Percentiles rank a stretch among this genome's conserved stretches.
phyloP scores from a whole-genome alignment of 2,113 vertebrate genomes.

The Corythaeola cristata region DNA sequence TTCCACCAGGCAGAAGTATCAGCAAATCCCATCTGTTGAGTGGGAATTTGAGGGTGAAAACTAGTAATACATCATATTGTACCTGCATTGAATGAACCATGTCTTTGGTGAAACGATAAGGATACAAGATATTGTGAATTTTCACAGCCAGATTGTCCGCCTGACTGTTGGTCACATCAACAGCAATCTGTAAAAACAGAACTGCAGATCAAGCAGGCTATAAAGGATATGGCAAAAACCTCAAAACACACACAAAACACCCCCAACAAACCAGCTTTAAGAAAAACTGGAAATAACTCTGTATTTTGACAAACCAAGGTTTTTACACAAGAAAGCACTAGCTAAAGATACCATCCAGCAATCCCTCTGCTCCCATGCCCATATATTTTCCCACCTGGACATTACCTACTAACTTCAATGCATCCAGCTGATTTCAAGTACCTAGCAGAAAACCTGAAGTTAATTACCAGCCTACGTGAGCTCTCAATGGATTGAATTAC shows the following conservation, averaged over 20 bases:
- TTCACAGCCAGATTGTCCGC: slow-evolving; percentile 88
- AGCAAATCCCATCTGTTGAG: background rate
- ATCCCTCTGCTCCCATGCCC: background rate
- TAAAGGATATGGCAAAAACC: background rate
- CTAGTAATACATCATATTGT: background rate
- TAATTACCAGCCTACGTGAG: background rate
- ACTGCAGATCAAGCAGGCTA: background rate
- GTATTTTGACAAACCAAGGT: background rate
- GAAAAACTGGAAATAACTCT: background rate
- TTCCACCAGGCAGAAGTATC: background rate
- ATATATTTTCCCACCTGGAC: background rate
- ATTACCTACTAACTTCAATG: background rate
- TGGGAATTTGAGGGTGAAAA: background rate
- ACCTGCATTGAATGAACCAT: slow-evolving; percentile 96
- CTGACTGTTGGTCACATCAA: slow-evolving; percentile 86
- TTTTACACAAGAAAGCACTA: background rate
- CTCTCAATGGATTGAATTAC: background rate
- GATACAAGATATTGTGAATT: slow-evolving; percentile 92
- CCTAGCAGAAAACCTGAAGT: background rate
- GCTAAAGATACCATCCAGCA: background rate
- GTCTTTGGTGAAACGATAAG: slow-evolving; percentile 94
- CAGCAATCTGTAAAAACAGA: slow-evolving; percentile 80
- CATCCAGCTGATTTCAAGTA: background rate
- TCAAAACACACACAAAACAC: background rate
- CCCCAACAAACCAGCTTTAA: background rate